These are phyloP conservation scores for Caiman crocodilus DNA, from an alignment of 2,797 vertebrate genomes.

Conservation along the genomic window DNA sequence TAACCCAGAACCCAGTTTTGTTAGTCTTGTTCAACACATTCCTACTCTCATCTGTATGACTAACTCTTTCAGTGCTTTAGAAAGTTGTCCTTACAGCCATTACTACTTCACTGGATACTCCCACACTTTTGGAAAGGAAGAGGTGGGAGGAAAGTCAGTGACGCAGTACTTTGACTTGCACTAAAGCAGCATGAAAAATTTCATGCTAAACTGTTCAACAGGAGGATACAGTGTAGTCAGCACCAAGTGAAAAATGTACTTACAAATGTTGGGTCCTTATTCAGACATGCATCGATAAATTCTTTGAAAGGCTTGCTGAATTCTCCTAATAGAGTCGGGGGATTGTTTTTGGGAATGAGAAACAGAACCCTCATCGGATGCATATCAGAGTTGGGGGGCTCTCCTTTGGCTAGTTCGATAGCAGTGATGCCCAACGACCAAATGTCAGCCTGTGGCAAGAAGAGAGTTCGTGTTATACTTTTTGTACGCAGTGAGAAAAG, in stretches of 20 bases:
- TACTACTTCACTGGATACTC: not conserved
- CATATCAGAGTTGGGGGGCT: constrained; percentile 87
- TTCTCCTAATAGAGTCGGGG: constrained; percentile 85
- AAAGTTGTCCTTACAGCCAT: not conserved
- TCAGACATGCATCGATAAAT: constrained; percentile 87
- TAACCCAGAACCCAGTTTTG: not conserved
- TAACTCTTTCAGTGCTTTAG: not conserved
- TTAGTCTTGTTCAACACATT: no score
- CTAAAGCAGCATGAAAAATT: not conserved
- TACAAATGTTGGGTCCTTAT: constrained; percentile 88
- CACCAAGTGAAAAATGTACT: constrained; percentile 65
- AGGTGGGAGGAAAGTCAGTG: not conserved
- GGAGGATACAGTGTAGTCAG: no score
- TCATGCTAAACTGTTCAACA: no score
- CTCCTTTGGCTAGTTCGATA: constrained; percentile 87
- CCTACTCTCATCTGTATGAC: no score
- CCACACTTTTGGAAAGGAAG: not conserved
- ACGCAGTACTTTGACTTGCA: not conserved
- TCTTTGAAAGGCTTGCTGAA: constrained; percentile 88
- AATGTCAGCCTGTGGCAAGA: constrained; percentile 82
- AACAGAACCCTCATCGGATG: constrained; percentile 89
- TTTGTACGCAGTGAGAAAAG: not conserved
- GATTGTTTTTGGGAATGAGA: constrained; percentile 88
- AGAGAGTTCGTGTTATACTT: not conserved
- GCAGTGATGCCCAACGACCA: constrained; percentile 88